phyloP scores from a whole-genome alignment of 37 sponge, comb jelly and placozoan species.

The Theonella swinhoei region DNA sequence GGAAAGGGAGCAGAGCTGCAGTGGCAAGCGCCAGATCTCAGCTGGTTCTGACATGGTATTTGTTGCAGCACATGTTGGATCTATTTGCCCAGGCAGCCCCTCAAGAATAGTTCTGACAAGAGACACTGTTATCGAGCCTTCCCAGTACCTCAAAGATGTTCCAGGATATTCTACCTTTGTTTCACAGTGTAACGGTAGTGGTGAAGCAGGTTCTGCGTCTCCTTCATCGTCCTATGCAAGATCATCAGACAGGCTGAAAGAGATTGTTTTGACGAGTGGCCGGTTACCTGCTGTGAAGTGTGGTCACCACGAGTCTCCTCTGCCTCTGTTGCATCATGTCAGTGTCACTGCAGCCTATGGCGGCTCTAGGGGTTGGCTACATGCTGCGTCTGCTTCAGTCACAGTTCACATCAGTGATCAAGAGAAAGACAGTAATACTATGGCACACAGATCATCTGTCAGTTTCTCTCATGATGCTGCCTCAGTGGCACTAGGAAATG shows the following conservation, averaged over 20 bases:
- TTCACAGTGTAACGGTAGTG: neutral
- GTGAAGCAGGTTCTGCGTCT: neutral
- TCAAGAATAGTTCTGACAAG: neutral
- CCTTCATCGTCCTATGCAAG: neutral
- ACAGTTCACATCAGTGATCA: neutral
- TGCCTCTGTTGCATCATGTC: neutral
- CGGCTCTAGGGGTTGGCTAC: neutral
- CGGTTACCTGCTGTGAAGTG: neutral
- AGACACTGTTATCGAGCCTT: neutral
- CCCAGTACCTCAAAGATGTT: neutral
- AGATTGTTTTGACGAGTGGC: neutral
- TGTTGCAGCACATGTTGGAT: neutral
- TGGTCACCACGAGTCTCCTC: neutral
- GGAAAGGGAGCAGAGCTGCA: neutral
- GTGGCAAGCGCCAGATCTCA: neutral
- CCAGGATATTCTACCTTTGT: neutral
- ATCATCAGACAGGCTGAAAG: neutral
- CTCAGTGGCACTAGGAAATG: conserved; percentile 30
- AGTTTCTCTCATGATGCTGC: neutral
- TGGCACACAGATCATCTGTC: too few relatives aligned
- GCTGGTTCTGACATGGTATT: neutral
- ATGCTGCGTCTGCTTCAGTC: neutral
- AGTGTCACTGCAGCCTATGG: neutral
- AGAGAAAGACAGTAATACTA: too few relatives aligned
- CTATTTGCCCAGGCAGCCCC: neutral